Percentiles rank a stretch among this genome's conserved stretches.
Conservation (phyloP, 2,113 vertebrate genomes). For the Heterotilapia buettikoferi region DNA sequence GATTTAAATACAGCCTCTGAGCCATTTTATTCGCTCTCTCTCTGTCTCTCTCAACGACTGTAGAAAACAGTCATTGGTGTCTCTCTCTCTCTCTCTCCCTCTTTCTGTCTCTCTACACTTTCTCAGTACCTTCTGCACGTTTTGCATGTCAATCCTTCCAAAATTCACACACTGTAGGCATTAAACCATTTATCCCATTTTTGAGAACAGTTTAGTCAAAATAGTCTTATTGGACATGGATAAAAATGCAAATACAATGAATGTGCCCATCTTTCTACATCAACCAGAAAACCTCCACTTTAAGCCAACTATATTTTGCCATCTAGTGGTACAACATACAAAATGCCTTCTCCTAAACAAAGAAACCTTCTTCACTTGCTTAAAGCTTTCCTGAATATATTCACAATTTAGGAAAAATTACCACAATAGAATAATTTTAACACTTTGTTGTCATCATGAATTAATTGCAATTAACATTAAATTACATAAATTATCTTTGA, state of each 20-base stretch:
- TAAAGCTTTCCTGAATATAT: background rate
- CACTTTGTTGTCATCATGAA: background rate
- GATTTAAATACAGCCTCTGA: background rate
- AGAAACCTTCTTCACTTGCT: background rate
- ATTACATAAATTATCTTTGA: background rate
- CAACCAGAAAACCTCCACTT: background rate
- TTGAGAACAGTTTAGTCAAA: background rate
- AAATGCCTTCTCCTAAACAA: background rate
- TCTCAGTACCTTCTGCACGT: background rate
- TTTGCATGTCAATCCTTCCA: background rate
- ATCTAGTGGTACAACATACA: slow-evolving; percentile 44
- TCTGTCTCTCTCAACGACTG: background rate
- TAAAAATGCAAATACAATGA: background rate
- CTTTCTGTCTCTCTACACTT: background rate
- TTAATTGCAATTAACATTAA: background rate
- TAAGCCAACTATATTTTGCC: slow-evolving; percentile 20
- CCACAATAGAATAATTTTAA: background rate
- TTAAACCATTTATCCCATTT: background rate
- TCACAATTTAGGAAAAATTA: background rate
- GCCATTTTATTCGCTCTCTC: too few species aligned
- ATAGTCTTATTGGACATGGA: background rate
- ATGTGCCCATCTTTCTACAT: background rate
- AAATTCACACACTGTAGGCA: background rate
- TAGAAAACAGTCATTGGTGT: background rate
- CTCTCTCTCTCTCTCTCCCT: background rate